These are phyloP conservation scores for Ophonus ardosiacus DNA, from an alignment of 2,888 invertebrate genomes.

Conservation along the genomic window DNA sequence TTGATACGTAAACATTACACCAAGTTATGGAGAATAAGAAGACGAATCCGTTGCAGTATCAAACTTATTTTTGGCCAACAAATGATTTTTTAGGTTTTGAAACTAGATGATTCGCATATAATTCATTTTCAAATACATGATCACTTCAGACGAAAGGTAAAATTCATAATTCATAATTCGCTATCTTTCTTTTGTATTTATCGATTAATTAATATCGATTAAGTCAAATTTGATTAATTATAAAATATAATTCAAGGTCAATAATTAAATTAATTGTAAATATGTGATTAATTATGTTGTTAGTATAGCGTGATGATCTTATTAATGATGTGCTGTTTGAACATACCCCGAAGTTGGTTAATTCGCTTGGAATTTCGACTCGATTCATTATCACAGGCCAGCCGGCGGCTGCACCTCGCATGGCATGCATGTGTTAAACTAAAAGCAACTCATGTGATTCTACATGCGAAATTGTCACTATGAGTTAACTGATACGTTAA, in stretches of 20 bases:
- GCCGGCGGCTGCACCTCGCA: not conserved
- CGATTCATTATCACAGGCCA: not conserved
- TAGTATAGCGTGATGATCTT: conserved; percentile 34
- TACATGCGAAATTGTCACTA: not conserved
- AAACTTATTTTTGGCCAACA: too few species aligned
- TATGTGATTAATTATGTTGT: conserved; percentile 45
- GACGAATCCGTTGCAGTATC: too few species aligned
- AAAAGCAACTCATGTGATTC: not conserved
- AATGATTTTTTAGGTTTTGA: too few species aligned
- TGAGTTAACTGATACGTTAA: not conserved
- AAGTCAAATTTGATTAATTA: conserved; percentile 24
- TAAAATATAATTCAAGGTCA: conserved; percentile 21
- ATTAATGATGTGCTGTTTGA: conserved; percentile 41
- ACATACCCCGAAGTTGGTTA: conserved; percentile 4
- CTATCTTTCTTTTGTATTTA: conserved; percentile 3
- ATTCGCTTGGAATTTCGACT: conserved; percentile 8
- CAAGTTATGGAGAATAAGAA: too few species aligned
- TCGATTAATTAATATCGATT: conserved; percentile 47
- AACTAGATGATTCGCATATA: too few species aligned
- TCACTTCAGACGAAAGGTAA: too few species aligned
- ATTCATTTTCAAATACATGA: too few species aligned
- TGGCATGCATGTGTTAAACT: not conserved
- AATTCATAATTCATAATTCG: not conserved
- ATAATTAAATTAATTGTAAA: conserved; percentile 38
- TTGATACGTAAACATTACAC: too few species aligned